These are phyloP conservation scores for Melierax canorus DNA, from an alignment of 2,113 vertebrate species.

Conservation along the genomic window DNA sequence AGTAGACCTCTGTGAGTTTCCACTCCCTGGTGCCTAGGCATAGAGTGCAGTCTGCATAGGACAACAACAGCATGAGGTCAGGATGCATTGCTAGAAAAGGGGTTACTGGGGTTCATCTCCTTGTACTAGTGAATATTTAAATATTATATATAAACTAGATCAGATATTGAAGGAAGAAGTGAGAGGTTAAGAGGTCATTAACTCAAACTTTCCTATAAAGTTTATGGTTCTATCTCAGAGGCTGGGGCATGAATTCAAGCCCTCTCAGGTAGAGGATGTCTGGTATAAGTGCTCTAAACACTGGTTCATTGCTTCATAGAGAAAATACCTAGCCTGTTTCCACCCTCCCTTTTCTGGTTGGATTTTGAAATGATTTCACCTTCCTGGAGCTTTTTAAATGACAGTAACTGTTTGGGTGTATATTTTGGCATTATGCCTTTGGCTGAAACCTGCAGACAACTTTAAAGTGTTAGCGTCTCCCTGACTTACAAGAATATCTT, in stretches of 20 bases:
- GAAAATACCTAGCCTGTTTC: background rate
- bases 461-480: background rate
- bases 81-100: background rate
- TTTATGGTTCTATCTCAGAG: background rate
- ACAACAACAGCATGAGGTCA: background rate
- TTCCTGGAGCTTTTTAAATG: background rate
- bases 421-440: background rate
- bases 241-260: background rate
- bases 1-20: background rate
- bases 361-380: background rate
- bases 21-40: background rate
- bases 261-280: background rate
- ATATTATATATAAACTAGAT: background rate
- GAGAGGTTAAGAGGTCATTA: background rate
- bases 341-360: background rate
- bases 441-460: background rate
- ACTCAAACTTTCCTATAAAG: background rate
- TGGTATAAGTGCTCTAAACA: background rate
- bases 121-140: background rate
- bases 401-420: background rate
- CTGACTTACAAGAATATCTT: background rate
- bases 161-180: background rate
- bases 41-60: background rate
- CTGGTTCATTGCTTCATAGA: background rate
- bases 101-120: background rate